These are phyloP conservation scores for Carassius carassius DNA, from an alignment of 2,113 vertebrate genomes.

Conservation along the genomic window DNA sequence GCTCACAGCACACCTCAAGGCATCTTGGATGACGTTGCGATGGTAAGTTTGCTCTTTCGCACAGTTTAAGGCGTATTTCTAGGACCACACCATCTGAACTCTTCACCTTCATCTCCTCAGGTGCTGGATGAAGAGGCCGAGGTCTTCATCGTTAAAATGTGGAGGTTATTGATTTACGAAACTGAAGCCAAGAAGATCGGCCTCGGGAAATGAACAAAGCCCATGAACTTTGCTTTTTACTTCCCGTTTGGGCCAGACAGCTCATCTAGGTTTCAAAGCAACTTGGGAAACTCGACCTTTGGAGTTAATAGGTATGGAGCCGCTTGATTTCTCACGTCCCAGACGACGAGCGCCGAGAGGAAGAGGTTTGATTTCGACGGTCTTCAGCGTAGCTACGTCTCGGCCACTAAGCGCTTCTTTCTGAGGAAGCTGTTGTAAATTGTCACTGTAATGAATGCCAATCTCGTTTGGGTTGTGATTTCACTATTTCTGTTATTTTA, in stretches of 20 bases:
- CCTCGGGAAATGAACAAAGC: constrained; percentile 88
- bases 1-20: constrained; percentile 95
- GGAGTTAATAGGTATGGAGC: background rate
- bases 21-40: constrained; percentile 98
- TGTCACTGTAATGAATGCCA: constrained; percentile 38
- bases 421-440: constrained; percentile 29
- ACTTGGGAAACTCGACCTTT: constrained; percentile 1
- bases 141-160: constrained; percentile 99
- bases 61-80: background rate
- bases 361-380: constrained; percentile 44
- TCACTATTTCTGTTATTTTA: constrained; percentile 26
- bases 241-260: constrained; percentile 27
- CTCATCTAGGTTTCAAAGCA: constrained; percentile 43
- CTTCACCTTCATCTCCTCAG: constrained; percentile 66
- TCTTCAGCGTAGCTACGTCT: constrained; percentile 21
- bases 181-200: constrained; percentile 99
- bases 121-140: constrained; percentile 99
- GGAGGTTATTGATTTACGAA: constrained; percentile 98
- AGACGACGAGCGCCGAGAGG: background rate
- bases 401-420: constrained; percentile 30
- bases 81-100: background rate
- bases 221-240: constrained; percentile 47
- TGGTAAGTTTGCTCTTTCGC: constrained; percentile 80
- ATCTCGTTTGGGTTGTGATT: constrained; percentile 33
- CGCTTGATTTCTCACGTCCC: constrained; percentile 27